Percentiles rank a stretch among this genome's conserved stretches.
phyloP scores from a whole-genome alignment of 2,797 vertebrate species.

The Epinephelus malabaricus region DNA sequence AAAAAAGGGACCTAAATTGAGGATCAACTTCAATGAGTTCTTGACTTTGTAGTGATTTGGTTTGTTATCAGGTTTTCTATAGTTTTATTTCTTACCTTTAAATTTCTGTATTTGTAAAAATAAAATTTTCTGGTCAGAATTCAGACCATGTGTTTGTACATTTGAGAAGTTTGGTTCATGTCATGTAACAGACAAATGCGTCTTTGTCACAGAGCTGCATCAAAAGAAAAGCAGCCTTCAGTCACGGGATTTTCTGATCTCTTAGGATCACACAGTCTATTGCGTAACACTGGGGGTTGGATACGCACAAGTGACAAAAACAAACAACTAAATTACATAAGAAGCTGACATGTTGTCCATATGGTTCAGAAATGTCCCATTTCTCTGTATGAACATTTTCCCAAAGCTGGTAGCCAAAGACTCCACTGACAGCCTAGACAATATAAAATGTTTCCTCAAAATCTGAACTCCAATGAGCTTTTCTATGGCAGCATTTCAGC shows the following conservation, averaged over 20 bases:
- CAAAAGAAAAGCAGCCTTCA: slow-evolving; percentile 1
- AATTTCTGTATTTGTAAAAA: background rate
- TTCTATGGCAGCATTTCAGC: background rate
- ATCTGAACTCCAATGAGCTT: background rate
- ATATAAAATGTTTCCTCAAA: background rate
- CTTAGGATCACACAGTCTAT: background rate
- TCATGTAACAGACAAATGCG: background rate
- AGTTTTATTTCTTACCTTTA: background rate
- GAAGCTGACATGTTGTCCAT: background rate
- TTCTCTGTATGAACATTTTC: background rate
- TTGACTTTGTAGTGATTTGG: background rate
- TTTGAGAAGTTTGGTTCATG: background rate
- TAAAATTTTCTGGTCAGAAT: background rate
- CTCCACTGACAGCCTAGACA: background rate
- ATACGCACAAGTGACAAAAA: background rate
- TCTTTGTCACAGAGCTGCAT: background rate
- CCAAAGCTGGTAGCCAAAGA: background rate
- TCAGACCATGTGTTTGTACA: background rate
- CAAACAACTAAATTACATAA: slow-evolving; percentile 3
- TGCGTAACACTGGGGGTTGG: background rate
- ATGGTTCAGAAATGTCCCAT: background rate
- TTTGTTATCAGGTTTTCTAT: background rate
- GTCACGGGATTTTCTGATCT: slow-evolving; percentile 1
- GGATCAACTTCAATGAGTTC: background rate
- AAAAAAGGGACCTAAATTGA: background rate